Percentiles rank a stretch among this genome's conserved stretches.
Evolutionary conservation across 23 tunicate genomes (phyloP).

Genomic region (Halocynthia aurantium): DNA sequence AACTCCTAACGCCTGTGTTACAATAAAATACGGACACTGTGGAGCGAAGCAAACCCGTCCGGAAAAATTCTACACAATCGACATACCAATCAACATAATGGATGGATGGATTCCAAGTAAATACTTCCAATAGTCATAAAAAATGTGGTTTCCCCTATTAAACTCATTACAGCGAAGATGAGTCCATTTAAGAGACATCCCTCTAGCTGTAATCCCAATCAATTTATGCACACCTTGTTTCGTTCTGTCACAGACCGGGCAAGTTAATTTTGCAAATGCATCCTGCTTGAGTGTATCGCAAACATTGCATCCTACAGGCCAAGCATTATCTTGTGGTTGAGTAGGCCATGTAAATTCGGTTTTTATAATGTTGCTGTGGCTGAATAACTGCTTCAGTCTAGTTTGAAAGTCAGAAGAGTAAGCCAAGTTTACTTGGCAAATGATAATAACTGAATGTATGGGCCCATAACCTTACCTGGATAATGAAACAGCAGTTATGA

Average conservation of each 20-base stretch:
- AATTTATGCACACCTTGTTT: conserved; percentile 18
- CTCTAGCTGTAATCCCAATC: no score
- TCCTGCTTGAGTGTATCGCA: conserved; percentile 40
- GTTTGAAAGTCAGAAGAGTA: neutral
- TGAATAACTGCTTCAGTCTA: conserved; percentile 55
- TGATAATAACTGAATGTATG: neutral
- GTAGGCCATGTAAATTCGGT: conserved; percentile 80
- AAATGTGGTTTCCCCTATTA: neutral
- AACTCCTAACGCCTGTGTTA: no score
- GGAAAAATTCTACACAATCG: no score
- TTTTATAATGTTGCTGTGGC: conserved; percentile 49
- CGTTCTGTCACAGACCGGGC: conserved; percentile 37
- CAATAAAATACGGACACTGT: no score
- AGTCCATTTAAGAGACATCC: neutral
- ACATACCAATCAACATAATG: no score
- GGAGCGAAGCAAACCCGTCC: no score
- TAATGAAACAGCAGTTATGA: conserved; percentile 56
- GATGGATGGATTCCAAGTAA: no score
- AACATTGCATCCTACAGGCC: conserved; percentile 70
- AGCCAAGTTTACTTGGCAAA: neutral
- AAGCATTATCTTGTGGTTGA: conserved; percentile 25
- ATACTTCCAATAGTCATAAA: neutral
- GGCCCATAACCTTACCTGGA: conserved; percentile 30
- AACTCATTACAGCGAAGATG: neutral
- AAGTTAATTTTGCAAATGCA: conserved; percentile 42